Evolutionary conservation across 2,113 vertebrate species (phyloP), one percentile per base, ranked within the genome.

Genomic region (Genyomyrus donnyi): DNA sequence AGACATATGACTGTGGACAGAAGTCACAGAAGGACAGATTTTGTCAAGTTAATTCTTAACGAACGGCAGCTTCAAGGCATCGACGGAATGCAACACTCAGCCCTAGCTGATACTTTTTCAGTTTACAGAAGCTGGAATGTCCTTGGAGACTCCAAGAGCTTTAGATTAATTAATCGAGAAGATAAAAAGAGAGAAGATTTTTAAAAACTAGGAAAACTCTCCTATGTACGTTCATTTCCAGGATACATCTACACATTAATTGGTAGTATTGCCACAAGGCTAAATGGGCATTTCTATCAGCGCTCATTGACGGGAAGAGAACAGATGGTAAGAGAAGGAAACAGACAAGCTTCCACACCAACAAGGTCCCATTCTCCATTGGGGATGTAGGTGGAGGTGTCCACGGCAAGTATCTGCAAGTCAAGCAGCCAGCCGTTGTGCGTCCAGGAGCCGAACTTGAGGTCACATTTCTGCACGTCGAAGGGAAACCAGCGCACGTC

Each of bases 291-390:
- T 21, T 21, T 9, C 46, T 49, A 3, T 85, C 10, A 50, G 48
- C 2, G 15, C 11, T 17, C 48, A 86, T 86, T 49, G 49, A 17
- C 15, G 27, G 19, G 53, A 56, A 21, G 53, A 21, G 45, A 86
- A 50, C 24, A 52, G 13, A 48, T 5, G 85, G 48, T 49, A 27
- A 7, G 85, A 50, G 85, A 86, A 15, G 85, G 48, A 70, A 4
- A 31, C n/a, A 39, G 50, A 39, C 8, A 39, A 56, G 1, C 31
- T 88, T 1, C 90, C 95, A 95, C 95, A 97, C 97, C 97, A 50
- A 97, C 96, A 91, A 97, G 97, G 93, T 97, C 97, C 97, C 97
- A 97, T 94, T 97, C 97, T 88, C 97, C 97, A 10, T 97, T 97
- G 77, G 96, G 95, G 90, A 97, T 97, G 91, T 97, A 97, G 88